Evolutionary conservation across 2,113 vertebrate species (phyloP).

Genomic region (Acanthisitta chloris): DNA sequence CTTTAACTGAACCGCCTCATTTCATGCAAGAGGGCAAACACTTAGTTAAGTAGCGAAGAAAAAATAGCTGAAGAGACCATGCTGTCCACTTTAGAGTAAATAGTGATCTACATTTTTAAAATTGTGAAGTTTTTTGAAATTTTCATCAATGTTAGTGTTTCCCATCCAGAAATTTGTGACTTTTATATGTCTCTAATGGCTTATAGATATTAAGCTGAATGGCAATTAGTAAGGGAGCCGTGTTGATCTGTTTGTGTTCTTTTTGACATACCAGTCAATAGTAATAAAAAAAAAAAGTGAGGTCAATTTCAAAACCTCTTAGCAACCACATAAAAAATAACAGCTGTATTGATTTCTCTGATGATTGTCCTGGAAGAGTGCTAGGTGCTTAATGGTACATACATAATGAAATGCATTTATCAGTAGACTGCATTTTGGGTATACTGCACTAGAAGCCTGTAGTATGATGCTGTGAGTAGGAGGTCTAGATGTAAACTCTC

Average conservation of each 20-base stretch:
- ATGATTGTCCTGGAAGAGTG: constrained; percentile 42
- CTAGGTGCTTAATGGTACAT: constrained; percentile 21
- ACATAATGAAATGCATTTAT: constrained; percentile 50
- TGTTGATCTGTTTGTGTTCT: constrained; percentile 38
- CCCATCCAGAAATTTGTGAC: not conserved
- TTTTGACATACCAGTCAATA: constrained; percentile 4
- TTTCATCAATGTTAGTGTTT: not conserved
- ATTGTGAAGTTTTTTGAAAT: not conserved
- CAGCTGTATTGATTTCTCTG: constrained; percentile 54
- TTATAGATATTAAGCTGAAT: constrained; percentile 37
- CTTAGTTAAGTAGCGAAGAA: not conserved
- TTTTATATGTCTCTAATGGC: not conserved
- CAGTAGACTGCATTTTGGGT: not conserved
- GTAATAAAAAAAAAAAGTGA: not conserved
- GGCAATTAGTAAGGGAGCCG: not conserved
- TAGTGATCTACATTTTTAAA: not conserved
- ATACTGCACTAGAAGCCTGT: not conserved
- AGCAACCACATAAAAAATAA: constrained; percentile 41
- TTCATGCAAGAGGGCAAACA: not conserved
- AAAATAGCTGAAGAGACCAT: not conserved
- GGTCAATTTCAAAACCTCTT: constrained; percentile 55
- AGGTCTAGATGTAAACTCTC: not conserved
- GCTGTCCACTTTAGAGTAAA: not conserved
- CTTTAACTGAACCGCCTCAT: not conserved
- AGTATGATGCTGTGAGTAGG: constrained; percentile 2